These are phyloP conservation scores for Heliconius ethilla DNA, from an alignment of 2,888 invertebrate genomes.

Conservation along the genomic window DNA sequence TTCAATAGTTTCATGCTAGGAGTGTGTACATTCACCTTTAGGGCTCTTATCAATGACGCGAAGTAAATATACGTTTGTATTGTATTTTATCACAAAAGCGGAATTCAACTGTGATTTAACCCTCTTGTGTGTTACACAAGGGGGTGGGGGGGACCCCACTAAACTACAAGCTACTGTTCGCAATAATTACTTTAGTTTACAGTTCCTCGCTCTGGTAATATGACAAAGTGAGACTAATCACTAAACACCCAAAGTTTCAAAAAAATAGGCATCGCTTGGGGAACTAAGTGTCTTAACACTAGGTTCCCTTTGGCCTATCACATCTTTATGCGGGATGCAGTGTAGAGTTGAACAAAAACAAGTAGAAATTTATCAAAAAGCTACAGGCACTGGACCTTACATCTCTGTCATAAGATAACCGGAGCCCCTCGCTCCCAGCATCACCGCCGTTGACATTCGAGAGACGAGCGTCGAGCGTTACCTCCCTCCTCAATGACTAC, in stretches of 20 bases:
- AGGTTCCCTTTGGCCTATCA: too few relatives aligned
- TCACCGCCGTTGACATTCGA: constrained; percentile 30
- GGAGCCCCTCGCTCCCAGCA: constrained; percentile 14
- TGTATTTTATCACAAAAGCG: constrained; percentile 15
- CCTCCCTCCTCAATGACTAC: constrained; percentile 49
- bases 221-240: too few relatives aligned
- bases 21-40: background rate
- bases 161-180: background rate
- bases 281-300: too few relatives aligned
- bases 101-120: constrained; percentile 18
- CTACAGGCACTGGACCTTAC: background rate
- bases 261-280: too few relatives aligned
- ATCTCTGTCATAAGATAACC: constrained; percentile 1
- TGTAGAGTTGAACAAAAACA: too few relatives aligned
- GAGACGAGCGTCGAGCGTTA: constrained; percentile 20
- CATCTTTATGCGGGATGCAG: too few relatives aligned
- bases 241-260: too few relatives aligned
- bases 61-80: constrained; percentile 12
- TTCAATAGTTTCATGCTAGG: background rate
- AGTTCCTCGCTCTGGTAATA: too few relatives aligned
- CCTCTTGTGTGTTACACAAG: constrained; percentile 2
- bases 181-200: constrained; percentile 9
- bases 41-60: constrained; percentile 6
- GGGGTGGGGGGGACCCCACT: too few relatives aligned
- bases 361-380: background rate